Conservation (phyloP, 2,888 invertebrate genomes). For the Orchesella flavescens region DNA sequence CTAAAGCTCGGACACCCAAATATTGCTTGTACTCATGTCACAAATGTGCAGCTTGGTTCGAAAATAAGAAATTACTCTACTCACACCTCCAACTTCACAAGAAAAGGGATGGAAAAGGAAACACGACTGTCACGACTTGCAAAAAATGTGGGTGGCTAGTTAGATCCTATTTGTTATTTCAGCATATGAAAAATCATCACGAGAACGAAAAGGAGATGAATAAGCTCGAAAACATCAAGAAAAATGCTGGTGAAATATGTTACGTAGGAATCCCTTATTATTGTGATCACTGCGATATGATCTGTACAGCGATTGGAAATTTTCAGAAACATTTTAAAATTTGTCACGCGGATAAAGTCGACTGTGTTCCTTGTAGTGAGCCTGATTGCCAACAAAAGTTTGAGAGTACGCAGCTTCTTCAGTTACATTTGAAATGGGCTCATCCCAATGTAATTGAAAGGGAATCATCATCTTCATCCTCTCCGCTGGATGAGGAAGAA, state of each 20-base stretch:
- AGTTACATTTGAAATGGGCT: no score
- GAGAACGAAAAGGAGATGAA: no score
- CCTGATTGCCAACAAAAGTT: neutral
- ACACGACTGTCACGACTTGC: neutral
- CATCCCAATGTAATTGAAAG: no score
- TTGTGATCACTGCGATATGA: neutral
- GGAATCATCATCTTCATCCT: no score
- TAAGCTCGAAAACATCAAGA: no score
- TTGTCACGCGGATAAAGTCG: neutral
- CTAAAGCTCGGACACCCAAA: no score
- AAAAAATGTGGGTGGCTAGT: neutral
- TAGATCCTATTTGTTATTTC: neutral
- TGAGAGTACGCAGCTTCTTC: neutral
- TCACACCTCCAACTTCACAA: neutral
- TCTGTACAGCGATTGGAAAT: neutral
- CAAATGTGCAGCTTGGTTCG: no score
- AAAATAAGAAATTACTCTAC: no score
- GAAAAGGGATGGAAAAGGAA: neutral
- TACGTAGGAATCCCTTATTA: neutral
- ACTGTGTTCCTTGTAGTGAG: neutral
- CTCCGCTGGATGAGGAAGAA: no score
- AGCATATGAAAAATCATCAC: neutral
- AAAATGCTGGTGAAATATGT: neutral
- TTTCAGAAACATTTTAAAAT: neutral
- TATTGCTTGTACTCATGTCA: no score